A percentile compares a stretch with the other conserved stretches of the same genome.
Conservation (phyloP, 1,140 invertebrate species). For the Limonius californicus region DNA sequence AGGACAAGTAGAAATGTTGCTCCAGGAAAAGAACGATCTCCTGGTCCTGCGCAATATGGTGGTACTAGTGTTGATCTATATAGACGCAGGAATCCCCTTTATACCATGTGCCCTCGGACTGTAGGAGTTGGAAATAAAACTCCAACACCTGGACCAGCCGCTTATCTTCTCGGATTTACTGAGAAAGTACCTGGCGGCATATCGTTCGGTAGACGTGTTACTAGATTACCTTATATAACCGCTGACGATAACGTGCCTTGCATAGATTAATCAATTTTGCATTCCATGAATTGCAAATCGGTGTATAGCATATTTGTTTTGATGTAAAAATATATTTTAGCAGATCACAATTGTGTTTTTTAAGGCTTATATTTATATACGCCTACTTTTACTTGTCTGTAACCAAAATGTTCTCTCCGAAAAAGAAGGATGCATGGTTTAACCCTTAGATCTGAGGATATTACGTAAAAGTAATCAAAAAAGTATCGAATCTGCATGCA, state of each 20-base stretch:
- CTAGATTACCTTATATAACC: constrained; percentile 39
- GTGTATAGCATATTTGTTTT: too few relatives aligned
- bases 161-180: constrained; percentile 37
- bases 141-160: constrained; percentile 48
- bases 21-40: constrained; percentile 43
- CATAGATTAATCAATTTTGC: constrained; percentile 18
- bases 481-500: too few relatives aligned
- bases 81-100: constrained; percentile 43
- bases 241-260: constrained; percentile 41
- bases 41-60: constrained; percentile 57
- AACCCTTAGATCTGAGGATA: too few relatives aligned
- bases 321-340: too few relatives aligned
- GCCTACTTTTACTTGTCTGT: too few relatives aligned
- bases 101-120: constrained; percentile 43
- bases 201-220: constrained; percentile 37
- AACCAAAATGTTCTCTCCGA: too few relatives aligned
- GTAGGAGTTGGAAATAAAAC: constrained; percentile 21
- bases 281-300: too few relatives aligned
- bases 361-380: too few relatives aligned
- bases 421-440: too few relatives aligned
- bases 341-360: too few relatives aligned
- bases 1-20: too few relatives aligned
- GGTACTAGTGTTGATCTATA: constrained; percentile 38
- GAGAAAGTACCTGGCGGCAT: constrained; percentile 30
- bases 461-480: too few relatives aligned